A percentile compares a stretch with the other conserved stretches of the same genome.
These are phyloP conservation scores for Aselliscus stoliczkanus DNA, from an alignment of 2,797 vertebrate species.

Conservation along the genomic window DNA sequence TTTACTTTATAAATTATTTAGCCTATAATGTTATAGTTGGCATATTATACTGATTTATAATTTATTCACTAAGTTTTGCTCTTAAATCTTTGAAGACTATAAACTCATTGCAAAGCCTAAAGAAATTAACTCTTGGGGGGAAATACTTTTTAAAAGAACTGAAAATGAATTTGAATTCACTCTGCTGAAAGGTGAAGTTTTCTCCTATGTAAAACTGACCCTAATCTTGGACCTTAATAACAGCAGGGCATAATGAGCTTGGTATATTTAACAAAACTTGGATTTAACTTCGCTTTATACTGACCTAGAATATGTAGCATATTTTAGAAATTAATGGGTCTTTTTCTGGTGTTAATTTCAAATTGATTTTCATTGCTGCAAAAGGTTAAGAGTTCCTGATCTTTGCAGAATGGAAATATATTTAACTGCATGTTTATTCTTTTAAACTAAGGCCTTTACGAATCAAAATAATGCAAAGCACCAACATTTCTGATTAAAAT, in stretches of 20 bases:
- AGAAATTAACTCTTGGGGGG: not conserved
- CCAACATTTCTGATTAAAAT: not conserved
- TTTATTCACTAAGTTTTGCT: not conserved
- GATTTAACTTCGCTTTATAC: slow-evolving; percentile 4
- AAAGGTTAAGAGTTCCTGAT: slow-evolving; percentile 8
- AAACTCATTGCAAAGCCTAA: not conserved
- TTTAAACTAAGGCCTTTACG: not conserved
- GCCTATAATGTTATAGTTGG: not conserved
- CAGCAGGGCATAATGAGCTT: not conserved
- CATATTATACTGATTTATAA: slow-evolving; percentile 6
- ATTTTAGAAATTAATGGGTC: slow-evolving; percentile 26
- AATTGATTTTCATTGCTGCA: not conserved
- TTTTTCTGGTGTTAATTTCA: slow-evolving; percentile 19
- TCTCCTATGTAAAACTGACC: not conserved
- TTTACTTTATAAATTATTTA: not conserved
- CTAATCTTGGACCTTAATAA: not conserved
- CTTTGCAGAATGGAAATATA: not conserved
- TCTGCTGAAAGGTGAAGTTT: slow-evolving; percentile 21
- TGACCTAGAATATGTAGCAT: not conserved
- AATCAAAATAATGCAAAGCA: not conserved
- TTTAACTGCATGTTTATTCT: slow-evolving; percentile 13
- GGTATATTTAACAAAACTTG: slow-evolving; percentile 22
- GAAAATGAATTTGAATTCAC: slow-evolving; percentile 10
- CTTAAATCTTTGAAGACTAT: slow-evolving; percentile 9
- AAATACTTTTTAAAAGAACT: not conserved